These are phyloP conservation scores for Chrysolina haemoptera DNA, from an alignment of 2,888 invertebrate genomes.

Conservation along the genomic window DNA sequence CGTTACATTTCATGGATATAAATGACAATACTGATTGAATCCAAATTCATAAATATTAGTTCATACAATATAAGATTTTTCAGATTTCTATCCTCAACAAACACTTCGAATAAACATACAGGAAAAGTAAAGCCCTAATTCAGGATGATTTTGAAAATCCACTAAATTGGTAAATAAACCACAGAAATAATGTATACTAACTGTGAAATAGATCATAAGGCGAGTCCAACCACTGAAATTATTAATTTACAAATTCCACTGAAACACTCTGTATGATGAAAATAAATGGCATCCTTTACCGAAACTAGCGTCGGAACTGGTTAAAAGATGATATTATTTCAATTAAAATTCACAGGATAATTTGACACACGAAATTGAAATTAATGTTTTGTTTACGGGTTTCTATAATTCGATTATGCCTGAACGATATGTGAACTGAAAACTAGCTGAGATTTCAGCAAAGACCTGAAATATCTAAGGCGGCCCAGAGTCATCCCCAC, in stretches of 20 bases:
- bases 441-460: conserved; percentile 63
- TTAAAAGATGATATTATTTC: conserved; percentile 36
- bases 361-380: conserved; percentile 64
- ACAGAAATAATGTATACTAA: background rate
- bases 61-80: too few species aligned
- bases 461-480: conserved; percentile 60
- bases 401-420: conserved; percentile 49
- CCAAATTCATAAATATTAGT: too few species aligned
- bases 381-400: conserved; percentile 66
- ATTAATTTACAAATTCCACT: conserved; percentile 24
- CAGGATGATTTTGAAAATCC: too few species aligned
- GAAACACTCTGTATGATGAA: conserved; percentile 24
- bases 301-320: conserved; percentile 36
- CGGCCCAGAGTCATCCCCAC: conserved; percentile 56
- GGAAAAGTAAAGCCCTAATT: too few species aligned
- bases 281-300: conserved; percentile 22
- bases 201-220: conserved; percentile 17
- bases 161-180: background rate
- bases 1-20: too few species aligned
- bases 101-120: too few species aligned
- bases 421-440: conserved; percentile 53
- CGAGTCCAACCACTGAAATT: background rate
- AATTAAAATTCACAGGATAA: conserved; percentile 47
- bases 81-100: too few species aligned
- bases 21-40: too few species aligned